Percentiles rank a stretch among this genome's conserved stretches.
Conservation (phyloP, 2,797 vertebrate species). For the Sebastes diploproa region DNA sequence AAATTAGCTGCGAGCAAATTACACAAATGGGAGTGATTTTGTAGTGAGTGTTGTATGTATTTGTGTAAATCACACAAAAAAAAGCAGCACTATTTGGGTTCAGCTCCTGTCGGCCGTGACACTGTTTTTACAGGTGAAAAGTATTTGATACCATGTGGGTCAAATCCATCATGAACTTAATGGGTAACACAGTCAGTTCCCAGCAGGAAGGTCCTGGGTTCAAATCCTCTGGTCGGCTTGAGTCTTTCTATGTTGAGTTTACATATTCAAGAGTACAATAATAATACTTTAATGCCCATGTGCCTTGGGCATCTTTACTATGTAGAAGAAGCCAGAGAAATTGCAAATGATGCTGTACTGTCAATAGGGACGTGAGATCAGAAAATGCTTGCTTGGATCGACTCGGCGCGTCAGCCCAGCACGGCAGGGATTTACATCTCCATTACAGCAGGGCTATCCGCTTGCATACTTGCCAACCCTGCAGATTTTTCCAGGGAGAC, state of each 20-base stretch:
- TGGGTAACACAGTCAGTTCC: too few relatives aligned
- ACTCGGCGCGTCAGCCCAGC: too few relatives aligned
- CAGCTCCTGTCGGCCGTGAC: constrained; percentile 13
- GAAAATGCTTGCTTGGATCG: background rate
- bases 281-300: background rate
- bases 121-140: constrained; percentile 23
- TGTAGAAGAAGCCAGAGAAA: background rate
- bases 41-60: background rate
- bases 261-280: background rate
- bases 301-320: background rate
- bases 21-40: background rate
- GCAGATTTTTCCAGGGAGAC: too few relatives aligned
- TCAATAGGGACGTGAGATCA: background rate
- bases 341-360: background rate
- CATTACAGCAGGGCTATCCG: too few relatives aligned
- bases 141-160: background rate
- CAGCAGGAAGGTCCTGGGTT: background rate
- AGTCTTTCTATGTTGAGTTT: background rate
- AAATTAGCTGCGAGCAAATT: background rate
- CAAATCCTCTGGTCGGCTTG: background rate
- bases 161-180: constrained; percentile 2
- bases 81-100: constrained; percentile 1
- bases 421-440: too few relatives aligned
- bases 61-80: background rate
- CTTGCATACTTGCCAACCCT: too few relatives aligned